Percentiles rank a stretch among this genome's conserved stretches.
These are phyloP conservation scores for Scolopax rusticola DNA, from an alignment of 2,797 vertebrate genomes.

Conservation along the genomic window DNA sequence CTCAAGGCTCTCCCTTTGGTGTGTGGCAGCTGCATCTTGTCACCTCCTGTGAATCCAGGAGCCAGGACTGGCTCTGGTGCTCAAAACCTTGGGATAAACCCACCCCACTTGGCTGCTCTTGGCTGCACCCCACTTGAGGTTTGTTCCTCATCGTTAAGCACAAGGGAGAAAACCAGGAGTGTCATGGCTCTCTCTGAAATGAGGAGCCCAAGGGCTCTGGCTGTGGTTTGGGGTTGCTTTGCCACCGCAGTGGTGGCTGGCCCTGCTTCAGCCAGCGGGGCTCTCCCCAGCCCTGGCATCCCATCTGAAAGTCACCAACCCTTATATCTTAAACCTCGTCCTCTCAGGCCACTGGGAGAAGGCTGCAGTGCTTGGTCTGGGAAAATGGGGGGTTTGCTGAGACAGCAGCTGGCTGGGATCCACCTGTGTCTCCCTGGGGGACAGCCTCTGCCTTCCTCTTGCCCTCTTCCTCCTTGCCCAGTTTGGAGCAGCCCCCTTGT, in stretches of 20 bases:
- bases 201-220: not conserved
- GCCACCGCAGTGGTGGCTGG: rapidly evolving
- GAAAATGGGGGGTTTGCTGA: not conserved
- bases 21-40: rapidly evolving
- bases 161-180: not conserved
- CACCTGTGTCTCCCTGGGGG: not conserved
- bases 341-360: not conserved
- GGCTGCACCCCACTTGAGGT: not conserved
- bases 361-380: not conserved
- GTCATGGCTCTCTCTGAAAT: rapidly evolving
- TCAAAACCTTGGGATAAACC: not conserved
- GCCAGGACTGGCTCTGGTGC: not conserved
- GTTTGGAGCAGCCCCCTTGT: not conserved
- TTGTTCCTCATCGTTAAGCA: rapidly evolving
- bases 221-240: not conserved
- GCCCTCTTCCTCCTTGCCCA: not conserved
- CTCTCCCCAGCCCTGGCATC: rapidly evolving
- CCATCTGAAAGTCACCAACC: not conserved
- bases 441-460: not conserved
- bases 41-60: rapidly evolving
- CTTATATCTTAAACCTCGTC: rapidly evolving
- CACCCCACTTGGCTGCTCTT: rapidly evolving
- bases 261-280: not conserved
- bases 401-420: not conserved
- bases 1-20: not conserved